These are phyloP conservation scores for Shargacucullia verbasci DNA, from an alignment of 2,888 invertebrate genomes.

Conservation along the genomic window DNA sequence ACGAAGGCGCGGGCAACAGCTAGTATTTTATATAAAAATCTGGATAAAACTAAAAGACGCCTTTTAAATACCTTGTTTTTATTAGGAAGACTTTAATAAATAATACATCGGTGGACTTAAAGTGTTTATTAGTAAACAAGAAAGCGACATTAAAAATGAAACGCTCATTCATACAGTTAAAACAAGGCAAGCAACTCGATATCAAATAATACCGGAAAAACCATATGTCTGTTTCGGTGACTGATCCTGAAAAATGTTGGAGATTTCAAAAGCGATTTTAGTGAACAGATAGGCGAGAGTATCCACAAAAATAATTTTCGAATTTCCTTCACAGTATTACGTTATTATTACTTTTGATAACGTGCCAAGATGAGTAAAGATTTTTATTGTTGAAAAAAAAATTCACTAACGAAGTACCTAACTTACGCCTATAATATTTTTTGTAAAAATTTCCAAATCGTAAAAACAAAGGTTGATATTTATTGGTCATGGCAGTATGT, in stretches of 20 bases:
- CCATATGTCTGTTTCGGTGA: not conserved
- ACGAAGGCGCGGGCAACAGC: too few species aligned
- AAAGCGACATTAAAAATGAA: not conserved
- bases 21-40: too few species aligned
- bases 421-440: not conserved
- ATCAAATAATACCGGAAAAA: not conserved
- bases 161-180: constrained; percentile 6
- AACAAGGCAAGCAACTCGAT: constrained; percentile 1
- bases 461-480: constrained; percentile 2
- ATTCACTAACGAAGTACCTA: not conserved
- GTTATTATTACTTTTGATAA: constrained; percentile 23
- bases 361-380: constrained; percentile 30
- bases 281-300: constrained; percentile 10
- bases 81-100: too few species aligned
- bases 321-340: constrained; percentile 14
- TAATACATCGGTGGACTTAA: constrained; percentile 24
- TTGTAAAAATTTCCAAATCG: constrained; percentile 1
- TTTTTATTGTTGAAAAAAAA: constrained; percentile 14
- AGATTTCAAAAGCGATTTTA: constrained; percentile 24
- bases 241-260: constrained; percentile 15
- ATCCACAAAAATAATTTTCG: constrained; percentile 20
- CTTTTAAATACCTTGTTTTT: too few species aligned
- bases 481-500: constrained; percentile 15
- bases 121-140: constrained; percentile 5
- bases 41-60: too few species aligned